These are phyloP conservation scores for Pitta sordida DNA, from an alignment of 2,113 vertebrate species.

Conservation along the genomic window DNA sequence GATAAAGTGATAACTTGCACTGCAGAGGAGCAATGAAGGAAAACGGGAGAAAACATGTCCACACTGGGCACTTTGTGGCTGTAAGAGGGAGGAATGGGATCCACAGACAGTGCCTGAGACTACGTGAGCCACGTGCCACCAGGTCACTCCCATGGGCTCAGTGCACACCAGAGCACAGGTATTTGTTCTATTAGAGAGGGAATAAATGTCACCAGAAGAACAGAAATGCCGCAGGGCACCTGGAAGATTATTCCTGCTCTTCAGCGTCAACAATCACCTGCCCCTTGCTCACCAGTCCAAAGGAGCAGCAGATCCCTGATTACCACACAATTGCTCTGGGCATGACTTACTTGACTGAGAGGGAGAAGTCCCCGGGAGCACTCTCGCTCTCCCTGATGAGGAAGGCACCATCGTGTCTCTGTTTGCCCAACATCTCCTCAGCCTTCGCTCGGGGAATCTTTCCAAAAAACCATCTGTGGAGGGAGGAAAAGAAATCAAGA, in stretches of 20 bases:
- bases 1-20: not conserved
- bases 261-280: not conserved
- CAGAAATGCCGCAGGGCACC: not conserved
- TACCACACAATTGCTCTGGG: not conserved
- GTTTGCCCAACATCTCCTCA: conserved; percentile 98
- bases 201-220: not conserved
- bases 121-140: not conserved
- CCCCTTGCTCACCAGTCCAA: not conserved
- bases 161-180: not conserved
- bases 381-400: conserved; percentile 98
- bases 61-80: not conserved
- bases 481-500: not conserved
- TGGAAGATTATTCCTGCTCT: not conserved
- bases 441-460: conserved; percentile 97
- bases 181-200: not conserved
- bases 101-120: not conserved
- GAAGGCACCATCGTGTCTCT: conserved; percentile 96
- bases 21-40: not conserved
- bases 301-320: not conserved
- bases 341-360: conserved; percentile 93
- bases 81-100: not conserved
- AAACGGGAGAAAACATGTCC: not conserved
- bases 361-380: conserved; percentile 96
- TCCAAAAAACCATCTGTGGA: conserved; percentile 95
- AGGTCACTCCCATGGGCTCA: not conserved